phyloP scores from a whole-genome alignment of 1,140 invertebrate species.

The Stegodyphus dumicola region DNA sequence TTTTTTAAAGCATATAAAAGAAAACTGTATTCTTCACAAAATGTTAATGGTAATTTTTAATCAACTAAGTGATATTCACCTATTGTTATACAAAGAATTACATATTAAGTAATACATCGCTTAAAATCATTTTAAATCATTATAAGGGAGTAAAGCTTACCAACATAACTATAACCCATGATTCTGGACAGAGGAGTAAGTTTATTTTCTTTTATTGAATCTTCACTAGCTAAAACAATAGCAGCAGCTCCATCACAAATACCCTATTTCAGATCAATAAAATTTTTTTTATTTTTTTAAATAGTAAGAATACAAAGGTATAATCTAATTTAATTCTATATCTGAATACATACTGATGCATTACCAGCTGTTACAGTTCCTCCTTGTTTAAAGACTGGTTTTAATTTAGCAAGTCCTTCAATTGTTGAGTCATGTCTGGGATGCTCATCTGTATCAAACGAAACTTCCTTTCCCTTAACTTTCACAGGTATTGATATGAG shows the following conservation, averaged over 20 bases:
- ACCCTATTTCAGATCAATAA: conserved; percentile 74
- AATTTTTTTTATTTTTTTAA: background rate
- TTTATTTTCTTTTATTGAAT: conserved; percentile 83
- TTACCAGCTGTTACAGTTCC: conserved; percentile 95
- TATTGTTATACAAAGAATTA: too few species aligned
- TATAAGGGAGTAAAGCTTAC: conserved; percentile 31
- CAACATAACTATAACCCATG: conserved; percentile 68
- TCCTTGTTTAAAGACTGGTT: conserved; percentile 94
- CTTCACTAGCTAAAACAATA: conserved; percentile 83
- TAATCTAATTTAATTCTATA: too few species aligned
- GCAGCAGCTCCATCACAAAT: conserved; percentile 96
- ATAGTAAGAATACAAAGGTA: too few species aligned
- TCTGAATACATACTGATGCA: conserved; percentile 80
- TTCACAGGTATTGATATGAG: conserved; percentile 88
- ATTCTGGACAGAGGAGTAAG: conserved; percentile 75
- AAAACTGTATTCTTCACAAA: too few species aligned
- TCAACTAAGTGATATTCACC: too few species aligned
- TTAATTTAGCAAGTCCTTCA: conserved; percentile 83
- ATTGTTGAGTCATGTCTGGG: conserved; percentile 88
- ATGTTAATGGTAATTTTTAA: too few species aligned
- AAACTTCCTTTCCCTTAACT: conserved; percentile 82
- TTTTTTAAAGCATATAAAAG: too few species aligned
- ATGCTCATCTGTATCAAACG: conserved; percentile 92
- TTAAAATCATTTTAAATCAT: too few species aligned
- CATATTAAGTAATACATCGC: too few species aligned